Evolutionary conservation across 2,113 vertebrate genomes (phyloP).

Genomic region (Uria aalge): DNA sequence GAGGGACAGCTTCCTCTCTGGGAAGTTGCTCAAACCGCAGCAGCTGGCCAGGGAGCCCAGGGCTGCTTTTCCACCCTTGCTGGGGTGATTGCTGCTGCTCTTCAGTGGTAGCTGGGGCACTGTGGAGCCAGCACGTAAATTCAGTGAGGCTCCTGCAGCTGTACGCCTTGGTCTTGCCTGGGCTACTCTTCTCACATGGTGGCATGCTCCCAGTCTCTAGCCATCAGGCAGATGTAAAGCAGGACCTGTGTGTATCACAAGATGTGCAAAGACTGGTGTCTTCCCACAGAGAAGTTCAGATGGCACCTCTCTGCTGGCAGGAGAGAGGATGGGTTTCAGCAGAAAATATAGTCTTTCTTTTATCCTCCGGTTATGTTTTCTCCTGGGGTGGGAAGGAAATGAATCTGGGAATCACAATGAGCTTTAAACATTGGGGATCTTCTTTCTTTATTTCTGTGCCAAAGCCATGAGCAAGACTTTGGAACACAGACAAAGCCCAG

Average conservation of each 20-base stretch:
- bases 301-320: neutral
- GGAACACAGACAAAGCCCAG: conserved; percentile 22
- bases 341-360: neutral
- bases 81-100: neutral
- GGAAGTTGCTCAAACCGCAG: neutral
- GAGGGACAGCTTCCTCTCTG: neutral
- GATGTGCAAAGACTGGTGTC: neutral
- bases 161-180: neutral
- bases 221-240: neutral
- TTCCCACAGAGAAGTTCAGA: neutral
- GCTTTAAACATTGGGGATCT: conserved; percentile 3
- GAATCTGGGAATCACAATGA: conserved; percentile 43
- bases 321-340: neutral
- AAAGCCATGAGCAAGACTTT: conserved; percentile 38
- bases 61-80: neutral
- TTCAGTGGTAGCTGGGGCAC: neutral
- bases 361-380: neutral
- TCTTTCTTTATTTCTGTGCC: conserved; percentile 57
- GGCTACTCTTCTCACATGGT: neutral
- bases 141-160: neutral
- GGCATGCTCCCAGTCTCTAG: neutral
- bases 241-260: neutral
- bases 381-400: conserved; percentile 21
- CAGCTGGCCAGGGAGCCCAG: neutral
- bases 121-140: neutral